phyloP scores from a whole-genome alignment of 2,888 invertebrate genomes.

The Tetheella fluctuosa region DNA sequence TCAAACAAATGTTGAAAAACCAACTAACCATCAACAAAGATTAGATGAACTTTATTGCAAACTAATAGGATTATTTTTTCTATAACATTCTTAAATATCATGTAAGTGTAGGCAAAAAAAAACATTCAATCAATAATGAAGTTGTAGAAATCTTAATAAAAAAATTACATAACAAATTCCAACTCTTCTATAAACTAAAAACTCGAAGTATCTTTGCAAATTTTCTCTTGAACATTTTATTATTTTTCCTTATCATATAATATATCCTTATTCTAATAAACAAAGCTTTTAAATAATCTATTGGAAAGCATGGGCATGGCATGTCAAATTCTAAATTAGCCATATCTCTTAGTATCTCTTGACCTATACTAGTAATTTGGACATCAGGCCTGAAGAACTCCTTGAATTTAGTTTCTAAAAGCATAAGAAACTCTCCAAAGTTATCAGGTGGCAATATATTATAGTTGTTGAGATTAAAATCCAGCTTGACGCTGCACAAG shows the following conservation, averaged over 20 bases:
- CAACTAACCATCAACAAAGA: too few relatives aligned
- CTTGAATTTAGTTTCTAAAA: constrained; percentile 30
- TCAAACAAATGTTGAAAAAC: not conserved
- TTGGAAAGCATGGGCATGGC: constrained; percentile 33
- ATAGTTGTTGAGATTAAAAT: constrained; percentile 19
- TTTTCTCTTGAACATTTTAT: constrained; percentile 24
- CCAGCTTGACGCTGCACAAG: constrained; percentile 1
- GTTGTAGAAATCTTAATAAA: too few relatives aligned
- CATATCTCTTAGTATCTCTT: constrained; percentile 26
- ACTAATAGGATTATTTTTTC: too few relatives aligned
- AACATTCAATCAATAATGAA: not conserved
- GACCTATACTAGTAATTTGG: constrained; percentile 27
- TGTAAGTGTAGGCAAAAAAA: not conserved
- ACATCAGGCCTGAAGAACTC: constrained; percentile 24
- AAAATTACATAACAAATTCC: not conserved
- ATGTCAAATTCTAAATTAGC: constrained; percentile 25
- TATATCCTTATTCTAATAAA: constrained; percentile 33
- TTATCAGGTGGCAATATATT: constrained; percentile 21
- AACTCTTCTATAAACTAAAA: constrained; percentile 20
- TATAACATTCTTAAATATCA: too few relatives aligned
- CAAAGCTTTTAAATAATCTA: constrained; percentile 33
- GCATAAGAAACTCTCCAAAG: constrained; percentile 28
- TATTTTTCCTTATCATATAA: constrained; percentile 34
- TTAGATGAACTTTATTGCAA: not conserved
- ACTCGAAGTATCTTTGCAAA: constrained; percentile 19